phyloP scores from a whole-genome alignment of 2,797 vertebrate species.

The Cossypha caffra region DNA sequence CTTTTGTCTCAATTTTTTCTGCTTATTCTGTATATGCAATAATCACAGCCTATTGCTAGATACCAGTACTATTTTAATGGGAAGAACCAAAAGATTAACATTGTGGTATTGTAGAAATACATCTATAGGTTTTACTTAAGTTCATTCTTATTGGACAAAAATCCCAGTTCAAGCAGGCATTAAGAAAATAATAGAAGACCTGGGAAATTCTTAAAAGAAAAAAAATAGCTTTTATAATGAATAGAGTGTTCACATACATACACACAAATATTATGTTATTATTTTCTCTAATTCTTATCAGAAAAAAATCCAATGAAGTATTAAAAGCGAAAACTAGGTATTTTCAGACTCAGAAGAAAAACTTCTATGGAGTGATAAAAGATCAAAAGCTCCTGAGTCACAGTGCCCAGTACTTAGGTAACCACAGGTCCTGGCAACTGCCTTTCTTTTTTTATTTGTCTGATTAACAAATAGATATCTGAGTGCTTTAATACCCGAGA shows the following conservation, averaged over 20 bases:
- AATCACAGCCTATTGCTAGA: background rate
- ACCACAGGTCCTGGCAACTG: slow-evolving; percentile 9
- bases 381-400: slow-evolving; percentile 31
- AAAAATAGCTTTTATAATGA: background rate
- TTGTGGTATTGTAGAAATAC: background rate
- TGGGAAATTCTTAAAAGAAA: background rate
- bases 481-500: background rate
- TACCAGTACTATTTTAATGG: background rate
- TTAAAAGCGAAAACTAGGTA: background rate
- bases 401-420: slow-evolving; percentile 1
- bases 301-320: background rate
- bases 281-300: background rate
- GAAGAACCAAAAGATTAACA: background rate
- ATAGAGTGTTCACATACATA: background rate
- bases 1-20: background rate
- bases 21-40: background rate
- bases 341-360: slow-evolving; percentile 22
- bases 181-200: background rate
- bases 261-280: background rate
- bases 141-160: background rate
- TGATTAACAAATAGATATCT: slow-evolving; percentile 8
- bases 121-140: background rate
- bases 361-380: background rate
- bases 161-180: background rate
- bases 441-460: slow-evolving; percentile 4